Conservation (phyloP, 2,797 vertebrate species). For the Peromyscus nudipes region DNA sequence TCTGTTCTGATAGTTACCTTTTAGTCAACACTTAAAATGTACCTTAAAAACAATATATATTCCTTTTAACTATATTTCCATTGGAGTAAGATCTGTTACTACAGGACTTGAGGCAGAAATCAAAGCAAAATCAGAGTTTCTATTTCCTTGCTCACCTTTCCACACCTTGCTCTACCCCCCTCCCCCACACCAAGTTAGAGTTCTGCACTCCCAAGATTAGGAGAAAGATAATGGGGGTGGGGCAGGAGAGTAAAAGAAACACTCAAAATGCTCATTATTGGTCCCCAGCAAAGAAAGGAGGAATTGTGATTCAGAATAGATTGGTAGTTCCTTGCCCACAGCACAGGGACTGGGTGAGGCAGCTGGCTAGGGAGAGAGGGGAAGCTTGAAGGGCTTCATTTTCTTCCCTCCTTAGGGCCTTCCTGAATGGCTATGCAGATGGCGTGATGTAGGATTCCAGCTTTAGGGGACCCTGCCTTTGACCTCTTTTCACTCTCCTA, state of each 20-base stretch:
- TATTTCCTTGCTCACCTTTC: conserved; percentile 60
- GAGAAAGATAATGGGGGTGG: neutral
- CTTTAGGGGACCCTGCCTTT: neutral
- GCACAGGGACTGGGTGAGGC: neutral
- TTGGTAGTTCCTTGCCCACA: neutral
- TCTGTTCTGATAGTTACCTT: conserved; percentile 79
- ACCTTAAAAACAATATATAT: conserved; percentile 64
- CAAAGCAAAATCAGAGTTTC: conserved; percentile 67
- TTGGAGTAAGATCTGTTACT: conserved; percentile 56
- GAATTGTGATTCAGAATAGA: conserved; percentile 48
- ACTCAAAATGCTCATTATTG: neutral
- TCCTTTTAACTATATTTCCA: conserved; percentile 79
- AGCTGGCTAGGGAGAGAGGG: neutral
- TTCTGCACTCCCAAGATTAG: neutral
- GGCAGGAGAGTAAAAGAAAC: neutral
- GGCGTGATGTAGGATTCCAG: neutral
- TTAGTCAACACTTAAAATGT: conserved; percentile 79
- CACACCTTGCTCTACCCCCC: neutral
- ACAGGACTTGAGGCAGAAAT: conserved; percentile 68
- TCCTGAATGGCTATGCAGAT: neutral
- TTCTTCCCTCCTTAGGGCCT: neutral
- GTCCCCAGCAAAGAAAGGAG: neutral
- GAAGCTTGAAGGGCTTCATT: neutral
- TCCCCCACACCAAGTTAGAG: neutral
- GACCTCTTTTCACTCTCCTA: neutral